Base-by-base conservation (phyloP, 2,113 vertebrate genomes). In the Sialia sialis region DNA sequence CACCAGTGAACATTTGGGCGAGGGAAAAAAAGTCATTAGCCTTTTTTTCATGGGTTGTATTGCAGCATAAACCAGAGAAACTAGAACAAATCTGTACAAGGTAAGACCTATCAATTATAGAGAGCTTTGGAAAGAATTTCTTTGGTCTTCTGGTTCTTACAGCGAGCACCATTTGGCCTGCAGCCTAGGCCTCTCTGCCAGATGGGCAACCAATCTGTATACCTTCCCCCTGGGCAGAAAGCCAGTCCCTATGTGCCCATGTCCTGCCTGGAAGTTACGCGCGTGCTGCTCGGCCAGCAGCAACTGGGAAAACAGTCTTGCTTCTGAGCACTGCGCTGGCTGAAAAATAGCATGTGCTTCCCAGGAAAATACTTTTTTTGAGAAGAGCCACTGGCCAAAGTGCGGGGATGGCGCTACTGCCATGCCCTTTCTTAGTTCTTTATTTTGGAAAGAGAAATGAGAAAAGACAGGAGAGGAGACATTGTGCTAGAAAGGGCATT, bases 211-310 rank as follows among this genome's bases (percentile, higher is more conserved):
- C 85, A 91, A 88, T 62, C 88, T 94, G 92, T 90, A 43, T 34
- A 83, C 79, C 82, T 93, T 94, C 67, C 58, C 73, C 12, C 29
- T 0, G 5, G 96, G 96, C 95, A 69, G 34, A 11, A 51, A 79
- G 95, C 96, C 95, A 96, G 85, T 15, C 85, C 46, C 81, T 73
- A 10, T 43, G 85, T 94, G 87, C 88, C 94, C 74, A 83, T 51
- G 75, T 96, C 88, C 94, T 96, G 95, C 95, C 92, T 96, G 95
- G 94, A 96, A 96, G 95, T 94, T 83, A 95, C 67, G 1, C 0
- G 0, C 55, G 70, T 86, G 85, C 92, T 83, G 49, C 12, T 94
- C 22, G 4, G 95, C 87, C 75, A 82, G 94, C 70, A 88, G 75
- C 63, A 62, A 86, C 38, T 80, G 82, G 75, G 63, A 96, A 94